Evolutionary conservation across 2,888 invertebrate genomes (phyloP).

Genomic region (Metalampra italica): DNA sequence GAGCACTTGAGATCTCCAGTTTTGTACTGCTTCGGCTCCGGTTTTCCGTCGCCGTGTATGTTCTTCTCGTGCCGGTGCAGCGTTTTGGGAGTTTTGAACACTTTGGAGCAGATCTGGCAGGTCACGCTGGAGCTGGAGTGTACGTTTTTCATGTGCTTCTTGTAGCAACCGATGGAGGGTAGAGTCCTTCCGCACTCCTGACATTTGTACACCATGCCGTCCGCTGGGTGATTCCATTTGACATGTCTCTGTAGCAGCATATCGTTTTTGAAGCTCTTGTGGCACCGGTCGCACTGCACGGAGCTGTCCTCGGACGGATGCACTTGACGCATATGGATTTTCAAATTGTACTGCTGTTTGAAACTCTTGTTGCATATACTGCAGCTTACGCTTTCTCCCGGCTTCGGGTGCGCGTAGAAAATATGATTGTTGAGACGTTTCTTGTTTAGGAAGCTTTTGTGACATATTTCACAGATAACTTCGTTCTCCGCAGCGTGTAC

Average conservation of each 20-base stretch:
- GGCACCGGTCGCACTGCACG: conserved; percentile 27
- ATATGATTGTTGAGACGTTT: conserved; percentile 36
- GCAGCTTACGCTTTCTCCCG: conserved; percentile 26
- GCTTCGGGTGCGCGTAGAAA: conserved; percentile 34
- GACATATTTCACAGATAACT: conserved; percentile 27
- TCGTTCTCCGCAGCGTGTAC: conserved; percentile 25
- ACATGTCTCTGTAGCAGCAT: conserved; percentile 35
- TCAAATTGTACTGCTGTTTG: conserved; percentile 32
- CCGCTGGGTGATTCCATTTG: conserved; percentile 33
- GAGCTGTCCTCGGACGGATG: conserved; percentile 25
- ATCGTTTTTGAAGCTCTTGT: conserved; percentile 31
- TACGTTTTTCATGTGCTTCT: conserved; percentile 31
- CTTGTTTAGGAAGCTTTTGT: conserved; percentile 31
- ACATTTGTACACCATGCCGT: conserved; percentile 35
- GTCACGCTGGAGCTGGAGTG: conserved; percentile 17
- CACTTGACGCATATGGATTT: conserved; percentile 33
- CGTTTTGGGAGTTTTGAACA: conserved; percentile 17
- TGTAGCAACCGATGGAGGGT: conserved; percentile 23
- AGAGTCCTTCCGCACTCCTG: conserved; percentile 28
- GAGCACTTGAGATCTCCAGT: conserved; percentile 21
- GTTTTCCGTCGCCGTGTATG: conserved; percentile 10
- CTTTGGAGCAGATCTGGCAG: conserved; percentile 18
- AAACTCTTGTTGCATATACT: conserved; percentile 31
- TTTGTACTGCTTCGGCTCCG: conserved; percentile 11
- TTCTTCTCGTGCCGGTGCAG: conserved; percentile 14